Evolutionary conservation across 2,113 vertebrate genomes (phyloP).

Genomic region (Ophiodon elongatus): DNA sequence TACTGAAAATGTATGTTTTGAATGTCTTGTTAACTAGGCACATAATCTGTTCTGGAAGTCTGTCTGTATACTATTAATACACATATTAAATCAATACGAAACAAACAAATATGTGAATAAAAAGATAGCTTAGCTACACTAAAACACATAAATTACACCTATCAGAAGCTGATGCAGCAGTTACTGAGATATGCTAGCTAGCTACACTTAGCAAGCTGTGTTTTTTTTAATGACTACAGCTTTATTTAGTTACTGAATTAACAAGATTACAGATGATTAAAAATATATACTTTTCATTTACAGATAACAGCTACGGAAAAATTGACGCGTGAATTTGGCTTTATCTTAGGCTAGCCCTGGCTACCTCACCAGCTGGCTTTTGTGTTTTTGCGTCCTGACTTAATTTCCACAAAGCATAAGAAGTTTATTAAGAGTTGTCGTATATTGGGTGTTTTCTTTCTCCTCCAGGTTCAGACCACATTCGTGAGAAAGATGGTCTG

Average conservation of each 20-base stretch:
- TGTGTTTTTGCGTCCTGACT: neutral
- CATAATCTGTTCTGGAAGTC: neutral
- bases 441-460: neutral
- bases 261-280: no score
- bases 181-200: no score
- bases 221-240: no score
- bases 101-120: neutral
- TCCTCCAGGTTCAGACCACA: slow-evolving; percentile 93
- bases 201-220: no score
- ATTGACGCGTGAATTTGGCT: no score
- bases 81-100: neutral
- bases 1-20: neutral
- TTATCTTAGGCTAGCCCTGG: no score
- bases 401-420: neutral
- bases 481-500: slow-evolving; percentile 96
- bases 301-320: no score
- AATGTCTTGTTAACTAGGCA: neutral
- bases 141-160: neutral
- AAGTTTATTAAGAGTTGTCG: neutral
- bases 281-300: no score
- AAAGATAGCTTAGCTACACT: neutral
- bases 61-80: neutral
- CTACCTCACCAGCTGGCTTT: no score
- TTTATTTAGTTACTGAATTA: no score
- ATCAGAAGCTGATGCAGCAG: no score